Conservation (phyloP, 2,113 vertebrate genomes). For the Trochalopteron elliotii region DNA sequence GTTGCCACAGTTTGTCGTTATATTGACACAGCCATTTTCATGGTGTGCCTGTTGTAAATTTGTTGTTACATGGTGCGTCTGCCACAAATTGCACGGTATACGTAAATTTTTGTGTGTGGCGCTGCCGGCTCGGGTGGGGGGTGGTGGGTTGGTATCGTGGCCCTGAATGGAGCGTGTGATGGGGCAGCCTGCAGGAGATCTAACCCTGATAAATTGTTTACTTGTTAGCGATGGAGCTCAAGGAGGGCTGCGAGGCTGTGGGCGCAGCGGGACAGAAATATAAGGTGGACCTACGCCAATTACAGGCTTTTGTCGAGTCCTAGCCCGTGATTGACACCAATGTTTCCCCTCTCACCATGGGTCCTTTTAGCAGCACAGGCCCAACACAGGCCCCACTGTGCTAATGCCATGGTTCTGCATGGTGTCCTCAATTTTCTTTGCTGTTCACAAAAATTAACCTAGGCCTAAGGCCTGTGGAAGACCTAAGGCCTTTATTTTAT, state of each 20-base stretch:
- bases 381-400: slow-evolving; percentile 85
- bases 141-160: slow-evolving; percentile 63
- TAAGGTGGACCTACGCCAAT: slow-evolving; percentile 90
- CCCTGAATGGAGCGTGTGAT: slow-evolving; percentile 79
- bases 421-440: slow-evolving; percentile 81
- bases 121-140: slow-evolving; percentile 61
- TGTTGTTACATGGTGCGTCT: slow-evolving; percentile 88
- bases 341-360: slow-evolving; percentile 86
- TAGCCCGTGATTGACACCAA: slow-evolving; percentile 85
- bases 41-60: slow-evolving; percentile 88
- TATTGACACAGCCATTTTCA: slow-evolving; percentile 89
- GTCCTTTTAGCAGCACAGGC: slow-evolving; percentile 81
- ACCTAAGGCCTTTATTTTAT: slow-evolving; percentile 78
- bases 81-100: slow-evolving; percentile 85
- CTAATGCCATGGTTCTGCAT: slow-evolving; percentile 77
- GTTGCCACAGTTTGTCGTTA: slow-evolving; percentile 78
- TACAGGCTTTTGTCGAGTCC: slow-evolving; percentile 81
- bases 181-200: slow-evolving; percentile 79
- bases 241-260: slow-evolving; percentile 71
- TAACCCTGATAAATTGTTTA: slow-evolving; percentile 90
- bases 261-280: slow-evolving; percentile 82
- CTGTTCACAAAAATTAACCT: slow-evolving; percentile 78
- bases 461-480: slow-evolving; percentile 74
- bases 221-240: slow-evolving; percentile 82
- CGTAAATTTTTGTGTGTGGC: slow-evolving; percentile 85